These are phyloP conservation scores for Lineus longissimus DNA, from an alignment of 1,140 invertebrate species.

Conservation along the genomic window DNA sequence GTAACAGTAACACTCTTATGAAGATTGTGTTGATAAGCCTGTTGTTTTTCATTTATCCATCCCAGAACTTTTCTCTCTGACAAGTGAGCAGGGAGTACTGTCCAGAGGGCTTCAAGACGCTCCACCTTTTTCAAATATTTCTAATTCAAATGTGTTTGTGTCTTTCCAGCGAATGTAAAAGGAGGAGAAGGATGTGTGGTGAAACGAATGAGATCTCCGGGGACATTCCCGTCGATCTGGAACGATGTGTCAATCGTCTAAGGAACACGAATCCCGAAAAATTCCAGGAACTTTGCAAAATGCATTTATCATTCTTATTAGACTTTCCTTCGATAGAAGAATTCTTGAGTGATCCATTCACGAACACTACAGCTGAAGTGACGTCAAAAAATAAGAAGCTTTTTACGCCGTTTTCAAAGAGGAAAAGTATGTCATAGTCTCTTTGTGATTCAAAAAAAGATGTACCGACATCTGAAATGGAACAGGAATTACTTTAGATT, in stretches of 20 bases:
- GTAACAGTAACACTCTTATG: too few species aligned
- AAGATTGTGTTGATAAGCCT: too few species aligned
- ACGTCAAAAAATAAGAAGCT: conserved; percentile 22
- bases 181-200: conserved; percentile 1
- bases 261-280: conserved; percentile 66
- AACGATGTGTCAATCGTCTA: conserved; percentile 33
- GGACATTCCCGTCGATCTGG: conserved; percentile 2
- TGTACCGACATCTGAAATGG: too few species aligned
- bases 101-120: too few species aligned
- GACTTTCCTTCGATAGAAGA: conserved; percentile 58
- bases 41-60: too few species aligned
- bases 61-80: too few species aligned
- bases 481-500: too few species aligned
- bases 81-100: too few species aligned
- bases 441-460: too few species aligned
- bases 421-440: conserved; percentile 26
- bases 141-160: too few species aligned
- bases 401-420: conserved; percentile 36
- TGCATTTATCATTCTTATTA: conserved; percentile 86
- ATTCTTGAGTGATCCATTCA: conserved; percentile 21
- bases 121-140: too few species aligned
- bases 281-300: conserved; percentile 79
- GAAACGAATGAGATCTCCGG: background rate
- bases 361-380: conserved; percentile 8
- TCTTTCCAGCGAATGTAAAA: too few species aligned